Conservation (phyloP, 2,113 vertebrate genomes). For the Argyrosomus japonicus region DNA sequence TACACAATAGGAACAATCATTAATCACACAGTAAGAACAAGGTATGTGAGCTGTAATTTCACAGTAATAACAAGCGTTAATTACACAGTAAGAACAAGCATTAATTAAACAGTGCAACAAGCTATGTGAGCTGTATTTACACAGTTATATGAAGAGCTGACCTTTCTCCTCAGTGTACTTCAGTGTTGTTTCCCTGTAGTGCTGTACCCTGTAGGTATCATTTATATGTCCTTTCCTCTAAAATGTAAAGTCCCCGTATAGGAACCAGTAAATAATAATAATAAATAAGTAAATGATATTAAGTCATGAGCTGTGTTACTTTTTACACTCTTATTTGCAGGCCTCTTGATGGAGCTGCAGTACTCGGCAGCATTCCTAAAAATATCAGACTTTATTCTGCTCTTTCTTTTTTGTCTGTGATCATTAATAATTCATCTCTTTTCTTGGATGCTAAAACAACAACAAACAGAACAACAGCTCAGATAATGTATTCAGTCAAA, state of each 20-base stretch:
- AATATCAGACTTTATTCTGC: constrained; percentile 13
- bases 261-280: neutral
- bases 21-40: neutral
- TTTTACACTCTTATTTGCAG: neutral
- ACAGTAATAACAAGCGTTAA: neutral
- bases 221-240: neutral
- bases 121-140: neutral
- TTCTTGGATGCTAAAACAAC: constrained; percentile 81
- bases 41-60: neutral
- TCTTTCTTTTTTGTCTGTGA: constrained; percentile 66
- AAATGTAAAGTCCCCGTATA: neutral
- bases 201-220: neutral
- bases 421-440: constrained; percentile 83
- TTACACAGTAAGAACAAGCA: neutral
- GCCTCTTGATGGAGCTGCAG: constrained; percentile 68
- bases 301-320: neutral
- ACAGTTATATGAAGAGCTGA: neutral
- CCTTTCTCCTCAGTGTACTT: neutral
- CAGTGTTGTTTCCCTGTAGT: neutral
- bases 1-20: neutral
- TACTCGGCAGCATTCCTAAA: constrained; percentile 35
- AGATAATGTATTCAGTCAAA: constrained; percentile 84
- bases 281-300: no score
- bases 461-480: constrained; percentile 84
- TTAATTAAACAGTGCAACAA: neutral